Conservation (phyloP, 2,113 vertebrate species). For the Podarcis muralis region DNA sequence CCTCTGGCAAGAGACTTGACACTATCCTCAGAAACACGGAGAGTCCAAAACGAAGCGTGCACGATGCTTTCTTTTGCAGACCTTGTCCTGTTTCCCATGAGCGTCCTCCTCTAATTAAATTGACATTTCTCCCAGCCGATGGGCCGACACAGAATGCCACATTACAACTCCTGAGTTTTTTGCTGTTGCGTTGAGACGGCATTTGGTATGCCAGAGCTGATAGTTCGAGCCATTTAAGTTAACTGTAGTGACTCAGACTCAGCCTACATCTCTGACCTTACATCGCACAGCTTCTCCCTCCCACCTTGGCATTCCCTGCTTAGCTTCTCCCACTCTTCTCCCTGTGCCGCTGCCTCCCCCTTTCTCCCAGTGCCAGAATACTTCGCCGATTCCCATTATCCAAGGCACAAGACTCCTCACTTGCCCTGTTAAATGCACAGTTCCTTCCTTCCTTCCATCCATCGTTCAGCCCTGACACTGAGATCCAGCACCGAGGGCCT, state of each 20-base stretch:
- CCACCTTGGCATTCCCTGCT: neutral
- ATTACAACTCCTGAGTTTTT: neutral
- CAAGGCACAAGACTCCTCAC: rapidly evolving
- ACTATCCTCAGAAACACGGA: neutral
- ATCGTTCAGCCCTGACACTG: no score
- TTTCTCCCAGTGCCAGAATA: neutral
- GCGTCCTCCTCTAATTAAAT: neutral
- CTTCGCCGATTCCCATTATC: no score
- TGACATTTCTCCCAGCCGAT: neutral
- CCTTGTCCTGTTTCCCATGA: neutral
- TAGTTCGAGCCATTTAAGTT: constrained; percentile 18
- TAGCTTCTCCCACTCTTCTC: neutral
- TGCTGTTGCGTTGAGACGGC: neutral
- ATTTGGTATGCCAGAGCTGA: neutral
- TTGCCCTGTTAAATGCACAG: rapidly evolving
- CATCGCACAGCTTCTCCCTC: neutral
- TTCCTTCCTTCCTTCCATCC: neutral
- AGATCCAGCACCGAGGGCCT: no score
- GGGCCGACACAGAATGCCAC: rapidly evolving
- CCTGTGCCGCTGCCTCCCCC: neutral
- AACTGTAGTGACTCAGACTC: rapidly evolving
- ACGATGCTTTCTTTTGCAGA: neutral
- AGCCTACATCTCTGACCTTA: constrained; percentile 20
- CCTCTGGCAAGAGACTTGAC: no score
- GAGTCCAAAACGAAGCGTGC: neutral